A percentile compares a stretch with the other conserved stretches of the same genome.
These are phyloP conservation scores for Chrysodeixis includens DNA, from an alignment of 2,888 invertebrate genomes.

Conservation along the genomic window DNA sequence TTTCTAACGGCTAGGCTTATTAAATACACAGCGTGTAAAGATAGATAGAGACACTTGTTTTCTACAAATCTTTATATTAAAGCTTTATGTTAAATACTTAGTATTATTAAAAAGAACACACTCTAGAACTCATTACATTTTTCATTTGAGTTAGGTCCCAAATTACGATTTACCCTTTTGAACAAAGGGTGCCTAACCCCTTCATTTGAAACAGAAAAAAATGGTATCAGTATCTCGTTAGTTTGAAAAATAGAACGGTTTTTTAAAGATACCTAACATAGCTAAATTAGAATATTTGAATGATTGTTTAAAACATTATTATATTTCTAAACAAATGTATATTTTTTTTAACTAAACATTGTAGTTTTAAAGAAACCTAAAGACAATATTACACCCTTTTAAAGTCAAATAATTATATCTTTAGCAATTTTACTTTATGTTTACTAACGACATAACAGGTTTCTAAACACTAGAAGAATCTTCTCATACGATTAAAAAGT, in stretches of 20 bases:
- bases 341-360: background rate
- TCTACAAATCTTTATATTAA: background rate
- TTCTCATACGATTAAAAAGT: too few relatives aligned
- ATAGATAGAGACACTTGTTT: too few relatives aligned
- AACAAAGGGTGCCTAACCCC: background rate
- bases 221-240: background rate
- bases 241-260: background rate
- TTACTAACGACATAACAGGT: too few relatives aligned
- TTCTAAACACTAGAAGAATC: too few relatives aligned
- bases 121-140: background rate
- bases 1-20: too few relatives aligned
- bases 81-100: background rate
- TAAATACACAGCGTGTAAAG: too few relatives aligned
- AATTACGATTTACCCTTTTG: background rate
- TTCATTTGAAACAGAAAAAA: background rate
- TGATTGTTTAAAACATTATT: background rate
- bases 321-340: background rate
- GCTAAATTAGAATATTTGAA: background rate
- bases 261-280: background rate
- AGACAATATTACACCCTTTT: background rate
- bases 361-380: background rate
- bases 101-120: background rate
- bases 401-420: background rate
- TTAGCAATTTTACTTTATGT: background rate
- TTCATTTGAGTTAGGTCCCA: background rate